Base-by-base conservation (phyloP, 2,113 vertebrate genomes). In the Fukomys damarensis region DNA sequence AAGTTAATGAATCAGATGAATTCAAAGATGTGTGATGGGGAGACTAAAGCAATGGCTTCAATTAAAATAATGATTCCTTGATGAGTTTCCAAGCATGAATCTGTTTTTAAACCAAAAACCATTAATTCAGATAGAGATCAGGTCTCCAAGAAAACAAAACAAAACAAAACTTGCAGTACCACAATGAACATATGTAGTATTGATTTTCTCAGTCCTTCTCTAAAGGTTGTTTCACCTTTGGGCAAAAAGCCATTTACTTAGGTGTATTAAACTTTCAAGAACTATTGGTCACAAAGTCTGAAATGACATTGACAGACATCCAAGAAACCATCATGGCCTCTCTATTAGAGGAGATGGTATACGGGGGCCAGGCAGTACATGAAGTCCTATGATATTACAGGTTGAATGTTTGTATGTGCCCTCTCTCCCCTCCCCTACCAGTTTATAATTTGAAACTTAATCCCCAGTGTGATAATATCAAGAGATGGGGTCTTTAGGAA, bases 1-100 rank as follows among this genome's bases (percentile, higher is more conserved):
- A 95, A 63, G 81, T 58, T n/a, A n/a, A n/a, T n/a, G 56, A 82
- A 74, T 63, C 32, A 85, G 80, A 90, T 58, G 38, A 91, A 90
- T 92, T 87, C 22, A 76, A 92, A 72, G 41, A 46, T 92, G 17
- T 63, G 87, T 74, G n/a, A 41, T 38, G 49, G 46, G 8, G 83
- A 65, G 43, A 65, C 22, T 82, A 56, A 95, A 38, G 26, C 24
- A 95, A 24, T 87, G 38, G 35, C 49, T n/a, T 14, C n/a, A 76
- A 24, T 49, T 92, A 65, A 87, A 54, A 92, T 54, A 68, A 85
- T 30, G 12, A 92, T 92, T 92, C 56, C 56, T 95, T 88, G 66
- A 77, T 11, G 35, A 76, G 46, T 74, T 88, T 92, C 46, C n/a
- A 76, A 95, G 49, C 6, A n/a, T 76, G 89, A 87, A 76, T 88